Evolutionary conservation across 2,888 invertebrate genomes (phyloP).

Genomic region (Microdon myrmicae): DNA sequence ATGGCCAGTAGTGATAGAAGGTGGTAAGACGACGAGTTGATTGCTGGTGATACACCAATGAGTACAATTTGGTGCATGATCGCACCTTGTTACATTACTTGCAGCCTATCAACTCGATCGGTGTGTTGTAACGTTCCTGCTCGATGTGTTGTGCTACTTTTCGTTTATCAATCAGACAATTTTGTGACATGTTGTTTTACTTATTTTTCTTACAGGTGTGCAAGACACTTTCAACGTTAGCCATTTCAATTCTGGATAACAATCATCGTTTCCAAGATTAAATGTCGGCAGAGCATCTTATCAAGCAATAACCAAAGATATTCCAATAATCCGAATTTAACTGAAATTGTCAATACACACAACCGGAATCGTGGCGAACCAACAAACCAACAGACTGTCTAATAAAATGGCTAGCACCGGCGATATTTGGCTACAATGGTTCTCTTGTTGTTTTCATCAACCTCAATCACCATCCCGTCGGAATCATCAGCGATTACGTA

Average conservation of each 20-base stretch:
- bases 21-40: conserved; percentile 30
- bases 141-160: no score
- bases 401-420: conserved; percentile 76
- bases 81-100: no score
- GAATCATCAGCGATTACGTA: conserved; percentile 77
- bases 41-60: conserved; percentile 9
- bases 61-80: conserved; percentile 22
- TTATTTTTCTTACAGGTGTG: no score
- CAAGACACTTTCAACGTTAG: no score
- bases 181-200: no score
- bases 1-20: conserved; percentile 37
- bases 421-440: conserved; percentile 92
- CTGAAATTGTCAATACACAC: conserved; percentile 12
- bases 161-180: not conserved
- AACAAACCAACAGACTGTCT: conserved; percentile 52
- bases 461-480: conserved; percentile 79
- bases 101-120: no score
- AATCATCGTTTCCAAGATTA: not conserved
- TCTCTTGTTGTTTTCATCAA: conserved; percentile 88
- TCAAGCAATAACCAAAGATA: conserved; percentile 3
- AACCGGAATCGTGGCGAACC: conserved; percentile 56
- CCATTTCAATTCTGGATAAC: no score
- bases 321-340: no score
- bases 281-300: not conserved
- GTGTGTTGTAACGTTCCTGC: no score